phyloP scores from a whole-genome alignment of 2,797 vertebrate species.

The Phoebastria nigripes region DNA sequence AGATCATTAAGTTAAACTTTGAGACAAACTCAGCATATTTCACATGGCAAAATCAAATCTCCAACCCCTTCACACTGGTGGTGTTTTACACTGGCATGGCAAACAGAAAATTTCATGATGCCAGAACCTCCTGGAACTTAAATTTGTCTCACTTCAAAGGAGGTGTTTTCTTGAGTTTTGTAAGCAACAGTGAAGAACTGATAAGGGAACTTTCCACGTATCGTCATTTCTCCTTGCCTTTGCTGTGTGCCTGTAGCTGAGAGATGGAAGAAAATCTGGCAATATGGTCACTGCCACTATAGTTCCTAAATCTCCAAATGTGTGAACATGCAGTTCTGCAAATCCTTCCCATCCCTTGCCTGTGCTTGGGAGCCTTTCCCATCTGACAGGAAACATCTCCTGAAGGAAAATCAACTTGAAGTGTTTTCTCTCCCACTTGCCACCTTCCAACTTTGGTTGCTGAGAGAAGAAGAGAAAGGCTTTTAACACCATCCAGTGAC shows the following conservation, averaged over 20 bases:
- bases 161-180: background rate
- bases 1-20: background rate
- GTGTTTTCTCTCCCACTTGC: conserved; percentile 42
- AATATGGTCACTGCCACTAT: background rate
- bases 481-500: conserved; percentile 63
- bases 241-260: background rate
- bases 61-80: background rate
- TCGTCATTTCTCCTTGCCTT: background rate
- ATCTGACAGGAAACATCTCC: background rate
- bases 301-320: background rate
- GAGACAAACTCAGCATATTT: background rate
- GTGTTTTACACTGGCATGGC: background rate
- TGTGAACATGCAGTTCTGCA: background rate
- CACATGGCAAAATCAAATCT: background rate
- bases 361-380: background rate
- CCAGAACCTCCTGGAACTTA: background rate
- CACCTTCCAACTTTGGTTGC: conserved; percentile 52
- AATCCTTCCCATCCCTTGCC: background rate
- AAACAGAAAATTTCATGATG: background rate
- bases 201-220: background rate
- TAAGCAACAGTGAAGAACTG: background rate
- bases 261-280: background rate
- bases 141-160: background rate
- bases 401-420: conserved; percentile 26
- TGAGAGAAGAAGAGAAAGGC: conserved; percentile 56